Base-by-base conservation (phyloP, 2,797 vertebrate species). In the Microctenopoma stevenorrisi region DNA sequence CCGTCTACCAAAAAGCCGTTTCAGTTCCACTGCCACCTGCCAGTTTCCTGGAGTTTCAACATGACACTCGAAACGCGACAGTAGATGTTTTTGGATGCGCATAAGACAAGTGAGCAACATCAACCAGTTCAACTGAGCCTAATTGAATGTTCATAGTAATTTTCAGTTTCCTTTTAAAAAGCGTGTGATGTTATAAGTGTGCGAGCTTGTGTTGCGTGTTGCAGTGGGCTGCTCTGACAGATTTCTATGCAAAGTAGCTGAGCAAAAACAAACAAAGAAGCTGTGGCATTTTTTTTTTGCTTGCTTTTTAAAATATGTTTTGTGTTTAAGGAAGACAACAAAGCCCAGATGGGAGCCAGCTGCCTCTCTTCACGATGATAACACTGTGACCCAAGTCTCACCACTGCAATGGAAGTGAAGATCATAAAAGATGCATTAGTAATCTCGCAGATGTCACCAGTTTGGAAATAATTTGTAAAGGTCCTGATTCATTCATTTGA, bases 1-100 rank as follows among this genome's bases (percentile, higher is more conserved):
- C 91, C n/a, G 65, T 95, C 46, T 87, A 67, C 84, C 84, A 66
- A 35, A 74, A 85, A 51, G 77, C 68, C 42, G 79, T 94, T 56
- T 61, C 86, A 4, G 48, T 85, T 44, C 88, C 88, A 37, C 22
- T 93, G 43, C 38, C 72, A 48, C 38, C 82, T 55, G 28, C 43
- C 44, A 65, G 38, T 48, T 61, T 76, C 51, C 66, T 68, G 68
- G 79, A 65, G 37, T 1, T 56, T 50, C 62, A 72, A 38, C 51
- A 5, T 0, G 25, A 64, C 61, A 8, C 49, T 42, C 60, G 38
- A 38, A 90, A 87, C 71, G 58, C 74, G 47, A 87, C 85, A 74
- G 37, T 58, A 51, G 28, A 50, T 35, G 48, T 33, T 43, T 42
- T 56, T 74, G 67, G 50, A 51, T 8, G 0, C 1, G 22, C 56